These are phyloP conservation scores for Apodemia mormo DNA, from an alignment of 2,888 invertebrate genomes.

Conservation along the genomic window DNA sequence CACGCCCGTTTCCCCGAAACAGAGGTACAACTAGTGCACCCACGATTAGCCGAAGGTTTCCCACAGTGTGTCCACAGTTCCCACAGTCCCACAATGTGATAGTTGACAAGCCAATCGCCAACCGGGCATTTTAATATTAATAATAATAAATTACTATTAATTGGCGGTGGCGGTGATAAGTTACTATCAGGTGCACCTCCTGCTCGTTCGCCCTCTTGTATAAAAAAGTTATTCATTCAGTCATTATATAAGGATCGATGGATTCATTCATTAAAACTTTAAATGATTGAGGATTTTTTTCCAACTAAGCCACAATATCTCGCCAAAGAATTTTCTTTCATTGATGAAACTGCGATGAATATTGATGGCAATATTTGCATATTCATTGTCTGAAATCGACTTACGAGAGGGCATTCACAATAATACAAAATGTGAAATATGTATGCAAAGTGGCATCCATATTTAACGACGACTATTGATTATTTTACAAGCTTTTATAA, in stretches of 20 bases:
- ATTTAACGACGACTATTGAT: constrained; percentile 9
- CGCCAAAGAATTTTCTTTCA: constrained; percentile 62
- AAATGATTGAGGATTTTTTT: neutral
- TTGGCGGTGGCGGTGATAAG: no score
- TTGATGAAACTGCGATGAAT: constrained; percentile 65
- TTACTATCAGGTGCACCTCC: no score
- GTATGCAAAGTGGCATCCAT: constrained; percentile 9
- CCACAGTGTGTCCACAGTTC: no score
- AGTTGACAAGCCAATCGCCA: no score
- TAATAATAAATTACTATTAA: no score
- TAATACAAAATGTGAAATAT: constrained; percentile 11
- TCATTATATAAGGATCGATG: neutral
- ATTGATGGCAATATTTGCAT: constrained; percentile 71
- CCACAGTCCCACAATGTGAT: no score
- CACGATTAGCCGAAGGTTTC: no score
- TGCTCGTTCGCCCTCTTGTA: no score
- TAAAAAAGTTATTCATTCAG: no score
- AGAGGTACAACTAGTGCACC: no score
- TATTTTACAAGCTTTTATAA: neutral
- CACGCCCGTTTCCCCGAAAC: no score
- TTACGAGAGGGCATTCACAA: constrained; percentile 31
- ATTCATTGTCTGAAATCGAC: constrained; percentile 49
- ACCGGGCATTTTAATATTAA: no score
- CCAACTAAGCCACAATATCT: neutral
- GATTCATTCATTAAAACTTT: constrained; percentile 5